Conservation (phyloP, 2,888 invertebrate genomes). For the Buathra laborator region DNA sequence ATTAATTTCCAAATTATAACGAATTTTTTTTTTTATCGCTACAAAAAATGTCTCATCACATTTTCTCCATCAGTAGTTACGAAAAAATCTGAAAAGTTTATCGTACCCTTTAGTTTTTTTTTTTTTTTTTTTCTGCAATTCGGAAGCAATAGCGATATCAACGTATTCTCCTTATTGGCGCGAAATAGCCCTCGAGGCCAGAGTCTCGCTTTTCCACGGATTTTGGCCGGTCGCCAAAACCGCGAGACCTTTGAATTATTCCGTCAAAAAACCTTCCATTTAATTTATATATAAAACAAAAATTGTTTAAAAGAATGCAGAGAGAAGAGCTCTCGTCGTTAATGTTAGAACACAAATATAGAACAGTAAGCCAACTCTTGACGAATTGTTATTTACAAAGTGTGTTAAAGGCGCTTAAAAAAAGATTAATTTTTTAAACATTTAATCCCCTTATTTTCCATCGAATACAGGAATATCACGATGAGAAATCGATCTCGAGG, state of each 20-base stretch:
- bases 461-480: too few species aligned
- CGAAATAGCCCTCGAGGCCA: constrained; percentile 4
- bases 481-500: background rate
- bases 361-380: constrained; percentile 27
- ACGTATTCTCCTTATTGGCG: background rate
- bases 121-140: background rate
- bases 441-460: background rate
- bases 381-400: constrained; percentile 45
- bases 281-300: background rate
- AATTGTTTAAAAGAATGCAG: background rate
- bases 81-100: background rate
- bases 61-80: background rate
- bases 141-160: background rate
- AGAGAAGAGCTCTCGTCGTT: constrained; percentile 19
- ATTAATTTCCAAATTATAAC: background rate
- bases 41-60: background rate
- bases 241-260: constrained; percentile 21
- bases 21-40: background rate
- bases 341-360: constrained; percentile 31
- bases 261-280: background rate
- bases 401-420: background rate
- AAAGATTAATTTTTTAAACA: background rate
- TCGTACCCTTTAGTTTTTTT: background rate
- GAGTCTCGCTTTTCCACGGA: constrained; percentile 3
- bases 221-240: constrained; percentile 27